Conservation (phyloP, 2,113 vertebrate species). For the Calcarius ornatus region DNA sequence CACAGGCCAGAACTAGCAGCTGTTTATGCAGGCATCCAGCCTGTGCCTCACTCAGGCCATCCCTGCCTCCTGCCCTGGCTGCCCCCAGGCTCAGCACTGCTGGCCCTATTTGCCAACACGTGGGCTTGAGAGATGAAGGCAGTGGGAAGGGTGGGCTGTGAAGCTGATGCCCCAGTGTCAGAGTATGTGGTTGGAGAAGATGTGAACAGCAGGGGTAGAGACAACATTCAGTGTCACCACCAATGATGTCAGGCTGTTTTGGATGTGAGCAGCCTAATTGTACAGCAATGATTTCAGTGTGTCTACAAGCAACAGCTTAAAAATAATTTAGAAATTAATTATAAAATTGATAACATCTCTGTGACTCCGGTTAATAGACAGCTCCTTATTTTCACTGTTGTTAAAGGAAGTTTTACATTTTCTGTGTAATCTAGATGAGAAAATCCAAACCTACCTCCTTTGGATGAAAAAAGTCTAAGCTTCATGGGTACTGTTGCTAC, state of each 20-base stretch:
- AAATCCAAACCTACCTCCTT: neutral
- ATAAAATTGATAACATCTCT: neutral
- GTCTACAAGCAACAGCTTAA: neutral
- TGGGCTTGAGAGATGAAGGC: neutral
- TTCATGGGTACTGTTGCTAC: conserved; percentile 26
- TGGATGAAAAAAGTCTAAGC: neutral
- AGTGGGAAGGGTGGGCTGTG: neutral
- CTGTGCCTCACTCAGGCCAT: neutral
- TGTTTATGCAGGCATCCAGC: neutral
- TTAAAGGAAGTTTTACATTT: neutral
- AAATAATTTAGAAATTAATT: neutral
- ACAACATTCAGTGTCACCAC: neutral
- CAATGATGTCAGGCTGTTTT: neutral
- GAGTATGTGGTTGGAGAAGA: neutral
- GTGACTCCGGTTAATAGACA: neutral
- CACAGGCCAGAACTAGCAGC: neutral
- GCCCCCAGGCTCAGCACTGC: too few species aligned
- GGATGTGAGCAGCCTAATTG: neutral
- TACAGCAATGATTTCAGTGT: neutral
- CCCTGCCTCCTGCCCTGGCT: fast-evolving
- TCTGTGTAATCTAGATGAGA: neutral
- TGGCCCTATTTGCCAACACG: neutral
- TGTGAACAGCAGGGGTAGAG: neutral
- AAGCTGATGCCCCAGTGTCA: neutral
- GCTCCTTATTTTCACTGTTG: neutral